A percentile compares a stretch with the other conserved stretches of the same genome.
phyloP scores from a whole-genome alignment of 2,797 vertebrate species.

The Gorsachius magnificus region DNA sequence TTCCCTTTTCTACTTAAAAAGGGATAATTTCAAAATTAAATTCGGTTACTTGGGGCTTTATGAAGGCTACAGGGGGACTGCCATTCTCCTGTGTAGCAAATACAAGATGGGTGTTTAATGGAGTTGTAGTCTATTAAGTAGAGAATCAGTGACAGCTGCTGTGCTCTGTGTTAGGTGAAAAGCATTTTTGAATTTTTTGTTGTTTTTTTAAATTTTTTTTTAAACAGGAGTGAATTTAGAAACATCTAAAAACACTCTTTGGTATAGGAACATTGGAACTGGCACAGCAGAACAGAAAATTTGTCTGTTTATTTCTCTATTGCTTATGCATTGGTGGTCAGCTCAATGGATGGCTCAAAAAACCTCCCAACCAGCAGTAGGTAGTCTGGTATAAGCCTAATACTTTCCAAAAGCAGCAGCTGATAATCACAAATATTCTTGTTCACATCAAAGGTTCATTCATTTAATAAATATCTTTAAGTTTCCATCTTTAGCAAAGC shows the following conservation, averaged over 20 bases:
- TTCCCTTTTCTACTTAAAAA: not conserved
- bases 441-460: not conserved
- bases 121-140: not conserved
- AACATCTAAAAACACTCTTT: not conserved
- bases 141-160: not conserved
- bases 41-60: not conserved
- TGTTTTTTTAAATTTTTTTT: not conserved
- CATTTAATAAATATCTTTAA: not conserved
- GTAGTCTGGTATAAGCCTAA: not conserved
- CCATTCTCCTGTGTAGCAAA: not conserved
- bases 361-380: not conserved
- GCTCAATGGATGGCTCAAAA: not conserved
- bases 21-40: not conserved
- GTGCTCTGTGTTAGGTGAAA: not conserved
- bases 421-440: not conserved
- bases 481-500: not conserved
- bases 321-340: not conserved
- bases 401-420: not conserved
- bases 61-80: not conserved
- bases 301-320: not conserved
- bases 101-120: not conserved
- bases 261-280: not conserved
- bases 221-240: not conserved
- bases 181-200: not conserved
- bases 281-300: not conserved